Evolutionary conservation across 1,140 invertebrate genomes (phyloP).

Genomic region (Dendroctonus ponderosae): DNA sequence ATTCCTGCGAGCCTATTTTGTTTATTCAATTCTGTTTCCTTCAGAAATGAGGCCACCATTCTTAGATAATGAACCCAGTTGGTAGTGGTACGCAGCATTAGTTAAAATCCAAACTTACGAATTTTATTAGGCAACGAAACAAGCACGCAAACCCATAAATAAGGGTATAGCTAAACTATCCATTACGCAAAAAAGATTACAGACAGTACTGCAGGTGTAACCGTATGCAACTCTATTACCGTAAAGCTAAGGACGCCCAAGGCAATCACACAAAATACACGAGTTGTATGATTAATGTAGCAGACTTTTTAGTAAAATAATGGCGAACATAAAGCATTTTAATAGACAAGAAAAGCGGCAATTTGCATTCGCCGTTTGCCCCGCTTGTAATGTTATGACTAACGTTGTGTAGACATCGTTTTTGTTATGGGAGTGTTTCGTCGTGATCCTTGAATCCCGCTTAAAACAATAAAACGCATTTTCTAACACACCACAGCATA

Average conservation of each 20-base stretch:
- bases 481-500: conserved; percentile 5
- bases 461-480: neutral
- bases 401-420: conserved; percentile 17
- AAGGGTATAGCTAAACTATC: no score
- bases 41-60: no score
- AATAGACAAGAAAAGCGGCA: conserved; percentile 27
- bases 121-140: no score
- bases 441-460: conserved; percentile 5
- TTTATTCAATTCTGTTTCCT: no score
- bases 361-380: conserved; percentile 20
- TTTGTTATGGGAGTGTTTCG: conserved; percentile 7
- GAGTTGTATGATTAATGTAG: conserved; percentile 24
- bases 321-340: conserved; percentile 28
- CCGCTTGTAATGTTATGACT: conserved; percentile 10
- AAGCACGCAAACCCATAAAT: no score
- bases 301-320: conserved; percentile 25
- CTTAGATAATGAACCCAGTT: no score
- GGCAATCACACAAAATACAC: conserved; percentile 20
- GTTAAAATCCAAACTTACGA: no score
- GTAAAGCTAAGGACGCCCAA: conserved; percentile 20
- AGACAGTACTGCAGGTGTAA: no score
- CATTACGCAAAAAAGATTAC: no score
- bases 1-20: no score
- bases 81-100: no score
- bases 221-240: conserved; percentile 24